phyloP scores from a whole-genome alignment of 2,888 invertebrate genomes.

The Rhorus exstirpatorius region DNA sequence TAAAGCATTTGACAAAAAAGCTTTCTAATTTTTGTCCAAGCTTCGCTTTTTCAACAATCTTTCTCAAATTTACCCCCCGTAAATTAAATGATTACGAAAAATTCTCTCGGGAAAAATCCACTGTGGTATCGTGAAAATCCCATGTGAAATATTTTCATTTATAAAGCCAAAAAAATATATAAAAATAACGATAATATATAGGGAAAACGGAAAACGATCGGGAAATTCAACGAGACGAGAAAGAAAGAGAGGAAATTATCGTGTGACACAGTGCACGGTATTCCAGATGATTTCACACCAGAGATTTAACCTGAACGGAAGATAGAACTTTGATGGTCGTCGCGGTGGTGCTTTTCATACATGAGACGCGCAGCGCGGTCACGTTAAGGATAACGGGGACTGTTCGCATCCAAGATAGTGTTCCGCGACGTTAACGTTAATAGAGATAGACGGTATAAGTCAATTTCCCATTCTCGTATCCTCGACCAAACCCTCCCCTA shows the following conservation, averaged over 20 bases:
- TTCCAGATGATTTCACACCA: conserved; percentile 44
- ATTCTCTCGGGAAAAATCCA: no score
- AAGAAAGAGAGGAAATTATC: conserved; percentile 12
- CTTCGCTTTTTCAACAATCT: no score
- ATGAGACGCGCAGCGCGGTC: conserved; percentile 37
- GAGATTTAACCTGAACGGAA: conserved; percentile 38
- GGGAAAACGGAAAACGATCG: conserved; percentile 5
- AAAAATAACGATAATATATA: neutral
- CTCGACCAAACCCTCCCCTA: neutral
- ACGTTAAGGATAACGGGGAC: conserved; percentile 66
- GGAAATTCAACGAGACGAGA: conserved; percentile 37
- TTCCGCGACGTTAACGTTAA: conserved; percentile 62
- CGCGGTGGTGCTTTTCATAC: conserved; percentile 34
- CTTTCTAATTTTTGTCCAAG: no score
- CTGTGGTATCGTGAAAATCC: no score
- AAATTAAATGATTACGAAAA: no score
- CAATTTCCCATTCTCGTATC: conserved; percentile 7
- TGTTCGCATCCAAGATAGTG: conserved; percentile 63
- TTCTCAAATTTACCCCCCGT: no score
- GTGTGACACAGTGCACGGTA: conserved; percentile 2
- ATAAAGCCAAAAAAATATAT: neutral
- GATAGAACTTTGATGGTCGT: conserved; percentile 62
- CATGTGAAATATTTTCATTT: neutral
- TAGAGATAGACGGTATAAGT: conserved; percentile 49
- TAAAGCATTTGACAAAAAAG: no score